phyloP scores from a whole-genome alignment of 2,888 invertebrate species.

The Caenorhabditis imperialis region DNA sequence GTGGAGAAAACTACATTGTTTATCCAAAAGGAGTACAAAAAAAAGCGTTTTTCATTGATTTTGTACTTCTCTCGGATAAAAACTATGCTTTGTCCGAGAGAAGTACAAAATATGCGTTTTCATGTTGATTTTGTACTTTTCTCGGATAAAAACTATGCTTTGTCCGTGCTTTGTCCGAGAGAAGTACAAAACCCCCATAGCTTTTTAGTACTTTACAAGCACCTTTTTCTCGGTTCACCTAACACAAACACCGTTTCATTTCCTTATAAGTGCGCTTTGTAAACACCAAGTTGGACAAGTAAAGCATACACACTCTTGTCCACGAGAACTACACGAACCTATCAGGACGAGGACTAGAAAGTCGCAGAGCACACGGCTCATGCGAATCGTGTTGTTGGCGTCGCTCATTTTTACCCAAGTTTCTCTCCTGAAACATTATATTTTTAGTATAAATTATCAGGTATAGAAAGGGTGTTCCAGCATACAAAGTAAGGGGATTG shows the following conservation, averaged over 20 bases:
- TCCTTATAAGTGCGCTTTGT: too few relatives aligned
- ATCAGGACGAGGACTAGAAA: conserved; percentile 72
- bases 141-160: neutral
- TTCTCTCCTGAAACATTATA: conserved; percentile 8
- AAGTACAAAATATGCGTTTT: neutral
- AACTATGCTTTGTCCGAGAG: neutral
- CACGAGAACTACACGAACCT: too few relatives aligned
- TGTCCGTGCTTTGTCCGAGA: too few relatives aligned
- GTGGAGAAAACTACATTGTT: neutral
- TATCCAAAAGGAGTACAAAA: neutral
- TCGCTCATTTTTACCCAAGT: conserved; percentile 47
- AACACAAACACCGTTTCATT: too few relatives aligned
- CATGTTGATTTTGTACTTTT: neutral
- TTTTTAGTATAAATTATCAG: too few relatives aligned
- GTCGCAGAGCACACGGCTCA: conserved; percentile 73
- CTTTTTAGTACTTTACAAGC: too few relatives aligned
- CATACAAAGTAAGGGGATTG: neutral
- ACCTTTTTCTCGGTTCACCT: too few relatives aligned
- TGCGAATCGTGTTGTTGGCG: conserved; percentile 66
- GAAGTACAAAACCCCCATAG: too few relatives aligned
- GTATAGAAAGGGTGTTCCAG: too few relatives aligned
- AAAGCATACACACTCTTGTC: too few relatives aligned
- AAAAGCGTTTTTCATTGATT: neutral
- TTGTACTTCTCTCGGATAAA: neutral
- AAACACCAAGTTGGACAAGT: too few relatives aligned